Evolutionary conservation across 1,140 invertebrate genomes (phyloP), one percentile per base, ranked within the genome.

Genomic region (Scaptodrosophila lebanonensis): DNA sequence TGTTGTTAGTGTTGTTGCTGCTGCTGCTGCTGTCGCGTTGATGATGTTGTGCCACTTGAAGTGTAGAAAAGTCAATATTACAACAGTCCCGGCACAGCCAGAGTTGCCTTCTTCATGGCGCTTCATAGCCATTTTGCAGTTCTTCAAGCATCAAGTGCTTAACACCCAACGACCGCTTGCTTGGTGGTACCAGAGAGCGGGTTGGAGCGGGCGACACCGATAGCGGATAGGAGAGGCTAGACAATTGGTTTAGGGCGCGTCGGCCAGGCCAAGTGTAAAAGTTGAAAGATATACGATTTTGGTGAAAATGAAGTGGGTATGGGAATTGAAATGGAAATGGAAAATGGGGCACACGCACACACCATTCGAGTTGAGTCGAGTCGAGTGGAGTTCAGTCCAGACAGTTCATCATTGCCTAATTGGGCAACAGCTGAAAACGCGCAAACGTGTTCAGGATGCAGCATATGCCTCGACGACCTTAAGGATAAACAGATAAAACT

Each of bases 401-500:
- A 42, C 57, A 43, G 17, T n/a, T 16, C 42, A 61, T 33, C 32
- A 70, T 70, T 65, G 57, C 49, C 64, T 53, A 79, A 77, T 79
- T 68, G 76, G n/a, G 12, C 33, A 30, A 35, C 58, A 62, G 57
- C 58, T 61, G 59, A 62, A n/a, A 62, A 32, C 33, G 17, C 13
- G 48, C 32, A 64, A 65, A 45, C 44, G 43, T 51, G 18, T 32
- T 36, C 56, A 69, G 69, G 61, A 82, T 75, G 75, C 76, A 83
- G 66, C 76, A 79, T 77, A 75, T 79, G 69, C 60, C 49, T 27
- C 38, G 44, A 47, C 56, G 45, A 47, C 58, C 66, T 57, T 48
- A 66, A 75, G 76, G 75, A 79, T 82, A 69, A 79, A 69, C 52
- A 69, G 69, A 82, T 75, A 56, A 75, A n/a, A 79, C 57, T 66